Base-by-base conservation (phyloP, 2,888 invertebrate species). In the Himalopsyche japonica region DNA sequence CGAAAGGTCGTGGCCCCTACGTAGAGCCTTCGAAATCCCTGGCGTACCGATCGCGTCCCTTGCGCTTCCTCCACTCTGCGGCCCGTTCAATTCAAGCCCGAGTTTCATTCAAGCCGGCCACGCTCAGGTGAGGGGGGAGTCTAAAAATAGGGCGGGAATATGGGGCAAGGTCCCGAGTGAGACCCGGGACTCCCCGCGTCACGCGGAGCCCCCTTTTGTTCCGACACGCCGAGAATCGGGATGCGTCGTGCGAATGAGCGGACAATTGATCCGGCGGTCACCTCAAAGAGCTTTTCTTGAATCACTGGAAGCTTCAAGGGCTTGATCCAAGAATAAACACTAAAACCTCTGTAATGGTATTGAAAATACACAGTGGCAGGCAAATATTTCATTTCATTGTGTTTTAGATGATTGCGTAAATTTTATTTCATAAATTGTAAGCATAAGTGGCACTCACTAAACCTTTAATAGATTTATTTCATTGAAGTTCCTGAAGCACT, bases 21-120 rank as follows among this genome's bases (percentile, higher is more conserved):
- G 12, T 1, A 30, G 34, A 43, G 24, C 30, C 70, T 37, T 57
- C 48, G 10, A 24, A 48, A 24, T 32, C 20, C 47, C 49, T 24
- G 30, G 27, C 80, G n/a, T 57, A 34, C 57, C 64, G 57, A 20
- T n/a, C 20, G 7, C 57, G 20, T 76, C 34, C 34, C 76, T n/a
- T 27, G 70, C 76, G 18, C 57, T 12, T 27, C 64, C 34, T 81
- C 64, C 57, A 49, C 48, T 20, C 49, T 18, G 57, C 49, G 15
- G 32, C 76, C 79, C 34, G 76, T 37, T 34, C 20, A 24, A 18
- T 76, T 24, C 49, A 37, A 76, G 20, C 37, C 24, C 34, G 48
- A 57, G 30, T 76, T 81, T 49, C 76, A 80, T 84, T 84, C 83
- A 84, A 30, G 82, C 48, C 76, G 76, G n/a, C 76, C 76, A 34